Base-by-base conservation (phyloP, 2,888 invertebrate genomes). In the Andrena trimmerana region DNA sequence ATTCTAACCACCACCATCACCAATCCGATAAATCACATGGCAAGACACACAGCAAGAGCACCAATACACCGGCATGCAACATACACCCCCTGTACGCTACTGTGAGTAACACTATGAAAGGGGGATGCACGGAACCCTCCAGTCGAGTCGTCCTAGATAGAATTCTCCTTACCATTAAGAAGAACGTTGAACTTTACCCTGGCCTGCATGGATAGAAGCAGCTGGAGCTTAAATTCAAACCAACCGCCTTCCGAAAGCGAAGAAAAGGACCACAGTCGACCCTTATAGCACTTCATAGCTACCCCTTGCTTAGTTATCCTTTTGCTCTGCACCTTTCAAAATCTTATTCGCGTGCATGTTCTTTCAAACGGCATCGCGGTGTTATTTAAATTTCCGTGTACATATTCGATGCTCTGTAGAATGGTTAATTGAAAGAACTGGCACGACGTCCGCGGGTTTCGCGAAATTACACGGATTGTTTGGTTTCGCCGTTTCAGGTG, bases 61-160 rank as follows among this genome's bases (percentile, higher is more conserved):
- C 92, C 90, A 91, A 89, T 88, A 91, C 89, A 90, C 90, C 90
- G 92, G 91, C 92, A 92, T 92, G 92, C 91, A 82, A 91, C 91
- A 90, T 89, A 88, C 29, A 54, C 81, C 90, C 90, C 85, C 88
- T 88, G 71, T 88, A 88, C 87, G 86, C 87, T 81, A 86, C 90
- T 92, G 92, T 92, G 91, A 92, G 92, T 92, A 92, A 91, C 79
- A 83, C 78, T 88, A 85, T 76, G 81, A 82, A 80, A 83, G 85
- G 88, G 86, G 78, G 81, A 63, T 81, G 89, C 89, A 88, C 79
- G 86, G 80, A 54, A 66, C 82, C 78, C 86, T 88, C 80, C 72
- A 10, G 33, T 57, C n/a, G 78, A 60, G 78, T 59, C 79, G 50
- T 68, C 52, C 16, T 68, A 36, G 57, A 77, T 72, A 63, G 52